Base-by-base conservation (phyloP, 1,140 invertebrate genomes). In the Sycophila sp. region DNA sequence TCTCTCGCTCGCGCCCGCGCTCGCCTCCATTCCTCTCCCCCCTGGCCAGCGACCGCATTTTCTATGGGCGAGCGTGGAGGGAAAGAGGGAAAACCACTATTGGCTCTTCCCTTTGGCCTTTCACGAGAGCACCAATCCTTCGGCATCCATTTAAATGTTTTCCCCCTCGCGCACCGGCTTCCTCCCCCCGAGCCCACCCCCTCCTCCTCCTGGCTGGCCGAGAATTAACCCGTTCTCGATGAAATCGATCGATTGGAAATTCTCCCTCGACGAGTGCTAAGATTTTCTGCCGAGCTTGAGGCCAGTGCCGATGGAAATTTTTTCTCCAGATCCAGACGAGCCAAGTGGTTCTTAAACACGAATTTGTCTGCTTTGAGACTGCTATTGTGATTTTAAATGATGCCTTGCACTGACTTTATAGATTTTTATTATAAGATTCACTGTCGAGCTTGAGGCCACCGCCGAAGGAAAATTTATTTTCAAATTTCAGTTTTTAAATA, bases 1-100 rank as follows among this genome's bases (percentile, higher is more conserved):
- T 63, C 38, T 47, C 62, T 64, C 47, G 15, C 22, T 26, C 26
- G 26, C 24, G 11, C 5, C 45, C 45, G 2, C 45, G 10, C n/a
- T 19, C 4, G 7, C 17, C 32, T 2, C 53, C 1, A 15, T n/a
- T n/a, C 28, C 30, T 8, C 15, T 2, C 40, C n/a, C 13, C 30
- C 15, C 45, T 1, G 15, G 19, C 36, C 4, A 74, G 73, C 76
- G 76, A 81, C 79, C 81, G 75, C 81, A 78, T 81, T 82, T 82
- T 81, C 76, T 78, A 79, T 82, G 66, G 63, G 32, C 30, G 5
- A 11, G 10, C 32, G 13, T 8, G 32, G 47, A 79, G 76, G 77
- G 76, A 73, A 34, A 63, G 59, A 55, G 47, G 38, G 59, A 79
- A 65, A 82, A 82, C 78, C 79, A 72, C 79, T 81, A 82, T 81